Percentiles rank a stretch among this genome's conserved stretches.
Evolutionary conservation across 2,797 vertebrate species (phyloP).

Genomic region (Bradypodion ventrale): DNA sequence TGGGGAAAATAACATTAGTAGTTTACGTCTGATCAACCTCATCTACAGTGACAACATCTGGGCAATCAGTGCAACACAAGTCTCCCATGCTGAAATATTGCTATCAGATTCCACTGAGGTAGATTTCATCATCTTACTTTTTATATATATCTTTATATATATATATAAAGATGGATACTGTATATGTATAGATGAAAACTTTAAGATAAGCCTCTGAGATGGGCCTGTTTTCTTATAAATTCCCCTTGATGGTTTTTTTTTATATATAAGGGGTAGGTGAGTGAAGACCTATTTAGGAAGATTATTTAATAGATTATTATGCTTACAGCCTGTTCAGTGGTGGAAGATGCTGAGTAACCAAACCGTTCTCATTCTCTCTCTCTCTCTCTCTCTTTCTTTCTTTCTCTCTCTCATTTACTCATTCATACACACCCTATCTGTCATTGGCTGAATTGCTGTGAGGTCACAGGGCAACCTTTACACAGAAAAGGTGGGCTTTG

Average conservation of each 20-base stretch:
- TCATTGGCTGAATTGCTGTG: conserved; percentile 1
- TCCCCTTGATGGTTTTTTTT: not conserved
- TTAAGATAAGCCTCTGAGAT: not conserved
- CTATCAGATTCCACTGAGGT: conserved; percentile 7
- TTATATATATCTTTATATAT: too few relatives aligned
- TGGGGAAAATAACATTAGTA: conserved; percentile 32
- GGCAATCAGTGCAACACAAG: not conserved
- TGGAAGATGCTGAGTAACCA: too few relatives aligned
- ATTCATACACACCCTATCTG: not conserved
- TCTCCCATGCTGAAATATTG: conserved; percentile 26
- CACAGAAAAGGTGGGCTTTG: not conserved
- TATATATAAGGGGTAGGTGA: too few relatives aligned
- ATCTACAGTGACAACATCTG: conserved; percentile 28
- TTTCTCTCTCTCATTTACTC: too few relatives aligned
- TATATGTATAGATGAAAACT: not conserved
- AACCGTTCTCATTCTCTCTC: not conserved
- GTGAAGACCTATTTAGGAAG: too few relatives aligned
- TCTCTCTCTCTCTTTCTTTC: not conserved
- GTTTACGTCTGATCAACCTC: conserved; percentile 28
- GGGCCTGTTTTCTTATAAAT: not conserved
- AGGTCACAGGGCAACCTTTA: too few relatives aligned
- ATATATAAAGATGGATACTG: too few relatives aligned
- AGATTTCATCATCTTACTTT: conserved; percentile 19
- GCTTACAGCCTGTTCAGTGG: not conserved
- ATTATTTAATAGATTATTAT: not conserved